Conservation (phyloP, 2,113 vertebrate genomes). For the Phasianus colchicus region DNA sequence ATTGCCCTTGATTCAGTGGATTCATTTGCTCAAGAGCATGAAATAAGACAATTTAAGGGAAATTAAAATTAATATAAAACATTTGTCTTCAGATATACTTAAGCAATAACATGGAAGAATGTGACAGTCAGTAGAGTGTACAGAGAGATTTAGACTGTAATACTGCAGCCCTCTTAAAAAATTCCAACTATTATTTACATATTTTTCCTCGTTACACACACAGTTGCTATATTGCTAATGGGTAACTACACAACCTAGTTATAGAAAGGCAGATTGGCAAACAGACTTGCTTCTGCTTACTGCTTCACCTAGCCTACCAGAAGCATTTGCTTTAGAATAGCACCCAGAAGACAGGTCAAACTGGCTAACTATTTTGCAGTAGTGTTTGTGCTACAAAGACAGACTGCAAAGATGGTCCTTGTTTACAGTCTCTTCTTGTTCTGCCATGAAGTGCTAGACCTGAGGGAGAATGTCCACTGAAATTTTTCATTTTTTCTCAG, state of each 20-base stretch:
- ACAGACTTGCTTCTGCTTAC: background rate
- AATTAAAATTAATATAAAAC: constrained; percentile 69
- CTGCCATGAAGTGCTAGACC: background rate
- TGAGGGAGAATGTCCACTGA: background rate
- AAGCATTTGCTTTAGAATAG: background rate
- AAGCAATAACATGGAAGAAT: constrained; percentile 2
- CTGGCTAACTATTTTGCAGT: background rate
- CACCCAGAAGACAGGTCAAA: background rate
- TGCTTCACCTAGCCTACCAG: background rate
- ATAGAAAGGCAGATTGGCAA: background rate
- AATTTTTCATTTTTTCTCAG: background rate
- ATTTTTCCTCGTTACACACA: background rate
- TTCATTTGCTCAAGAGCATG: constrained; percentile 60
- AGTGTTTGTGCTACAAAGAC: background rate
- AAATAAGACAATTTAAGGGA: constrained; percentile 69
- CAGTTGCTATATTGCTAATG: background rate
- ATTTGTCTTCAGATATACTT: constrained; percentile 48
- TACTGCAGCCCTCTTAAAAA: background rate
- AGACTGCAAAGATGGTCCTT: background rate
- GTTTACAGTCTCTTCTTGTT: background rate
- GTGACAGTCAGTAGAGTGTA: background rate
- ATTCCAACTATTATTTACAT: background rate
- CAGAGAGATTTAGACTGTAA: background rate
- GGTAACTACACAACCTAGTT: background rate
- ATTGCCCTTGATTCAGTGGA: constrained; percentile 52